Base-by-base conservation (phyloP, 2,113 vertebrate species). In the Solea senegalensis region DNA sequence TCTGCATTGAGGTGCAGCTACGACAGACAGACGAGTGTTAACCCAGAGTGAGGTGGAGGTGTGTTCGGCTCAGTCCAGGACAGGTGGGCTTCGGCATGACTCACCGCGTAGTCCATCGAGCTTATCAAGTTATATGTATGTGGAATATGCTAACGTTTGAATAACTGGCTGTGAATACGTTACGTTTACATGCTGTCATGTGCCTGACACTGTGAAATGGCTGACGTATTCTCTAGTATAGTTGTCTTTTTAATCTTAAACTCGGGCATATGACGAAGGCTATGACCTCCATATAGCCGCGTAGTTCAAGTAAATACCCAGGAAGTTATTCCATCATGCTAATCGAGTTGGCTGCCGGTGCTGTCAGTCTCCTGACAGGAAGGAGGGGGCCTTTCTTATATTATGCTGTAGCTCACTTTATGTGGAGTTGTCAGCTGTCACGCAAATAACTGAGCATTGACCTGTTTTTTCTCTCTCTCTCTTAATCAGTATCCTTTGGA, bases 1-100 rank as follows among this genome's bases (percentile, higher is more conserved):
- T 88, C 91, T 90, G 90, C 88, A 89, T 84, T 82, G 73, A 83
- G 72, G 80, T 65, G 76, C n/a, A 76, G 77, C 78, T 43, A 55
- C 67, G 76, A 72, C 83, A 72, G 68, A 74, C 60, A 46, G 70
- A 67, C 26, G 2, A 14, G 14, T 72, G 78, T 64, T 72, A 72
- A 74, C 59, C 65, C 69, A 52, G 55, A 54, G 44, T 16, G 55
- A 53, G 65, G 60, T 72, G 65, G 15, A 74, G 74, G 68, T 83
- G 78, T 77, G 76, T 51, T 60, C 65, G 75, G 46, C 66, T 50
- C 13, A 81, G 44, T 72, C 69, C 75, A 55, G 61, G 58, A 81
- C 74, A 80, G 80, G 81, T 82, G 71, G 26, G 57, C 48, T 52
- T 27, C 28, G 21, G 21, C 49, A 12, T 15, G 14, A 39, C 8